phyloP scores from a whole-genome alignment of 2,888 invertebrate genomes.

The Parnassius mnemosyne region DNA sequence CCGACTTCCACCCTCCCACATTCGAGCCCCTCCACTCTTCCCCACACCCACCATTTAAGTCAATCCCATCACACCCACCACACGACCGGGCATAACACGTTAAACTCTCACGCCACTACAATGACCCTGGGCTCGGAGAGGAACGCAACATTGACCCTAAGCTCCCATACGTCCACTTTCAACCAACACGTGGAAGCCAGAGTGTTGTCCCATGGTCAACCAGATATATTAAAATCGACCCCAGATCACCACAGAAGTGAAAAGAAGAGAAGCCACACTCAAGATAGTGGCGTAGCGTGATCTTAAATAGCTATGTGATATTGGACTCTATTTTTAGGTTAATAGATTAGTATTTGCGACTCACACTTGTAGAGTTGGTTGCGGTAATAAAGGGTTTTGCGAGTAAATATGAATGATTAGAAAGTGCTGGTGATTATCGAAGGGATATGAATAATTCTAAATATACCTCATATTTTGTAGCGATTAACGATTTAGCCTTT shows the following conservation, averaged over 20 bases:
- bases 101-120: constrained; percentile 80
- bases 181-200: constrained; percentile 51
- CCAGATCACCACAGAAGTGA: constrained; percentile 86
- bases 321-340: constrained; percentile 30
- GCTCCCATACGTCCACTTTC: constrained; percentile 64
- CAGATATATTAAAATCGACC: constrained; percentile 92
- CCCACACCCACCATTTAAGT: constrained; percentile 50
- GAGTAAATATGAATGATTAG: constrained; percentile 8
- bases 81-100: constrained; percentile 83
- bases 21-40: constrained; percentile 69
- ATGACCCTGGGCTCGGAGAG: constrained; percentile 67
- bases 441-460: constrained; percentile 40
- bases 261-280: constrained; percentile 65
- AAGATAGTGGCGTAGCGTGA: constrained; percentile 63
- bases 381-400: constrained; percentile 12
- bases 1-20: constrained; percentile 61
- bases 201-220: constrained; percentile 81
- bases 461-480: constrained; percentile 77
- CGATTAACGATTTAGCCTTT: constrained; percentile 48
- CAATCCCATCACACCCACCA: constrained; percentile 54
- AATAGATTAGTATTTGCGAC: constrained; percentile 24
- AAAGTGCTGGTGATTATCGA: neutral
- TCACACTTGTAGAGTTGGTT: constrained; percentile 18
- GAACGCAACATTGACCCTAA: constrained; percentile 62
- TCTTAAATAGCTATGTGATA: constrained; percentile 6